These are phyloP conservation scores for Oreochromis tanganicae DNA, from an alignment of 2,113 vertebrate genomes.

Conservation along the genomic window DNA sequence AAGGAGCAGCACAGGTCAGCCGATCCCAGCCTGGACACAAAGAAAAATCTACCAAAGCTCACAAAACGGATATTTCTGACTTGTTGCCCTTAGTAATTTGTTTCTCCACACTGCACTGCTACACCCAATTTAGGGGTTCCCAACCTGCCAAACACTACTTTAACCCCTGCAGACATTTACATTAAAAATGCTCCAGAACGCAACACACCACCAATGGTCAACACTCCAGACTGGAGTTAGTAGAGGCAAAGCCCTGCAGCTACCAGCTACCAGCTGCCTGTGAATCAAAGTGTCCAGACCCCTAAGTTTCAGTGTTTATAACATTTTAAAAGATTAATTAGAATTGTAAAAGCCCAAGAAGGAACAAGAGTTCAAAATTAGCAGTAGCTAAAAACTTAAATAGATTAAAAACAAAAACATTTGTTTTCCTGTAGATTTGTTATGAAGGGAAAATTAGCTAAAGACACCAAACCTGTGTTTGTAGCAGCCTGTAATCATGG, in stretches of 20 bases:
- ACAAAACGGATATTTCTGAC: not conserved
- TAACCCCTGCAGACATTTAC: not conserved
- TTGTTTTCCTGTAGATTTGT: not conserved
- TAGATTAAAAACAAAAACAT: not conserved
- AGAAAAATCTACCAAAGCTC: not conserved
- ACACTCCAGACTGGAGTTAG: not conserved
- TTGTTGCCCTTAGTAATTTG: not conserved
- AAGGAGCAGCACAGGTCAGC: not conserved
- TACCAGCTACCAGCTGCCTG: not conserved
- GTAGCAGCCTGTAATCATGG: not conserved
- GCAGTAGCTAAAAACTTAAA: not conserved
- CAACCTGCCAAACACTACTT: not conserved
- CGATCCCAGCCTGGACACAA: not conserved
- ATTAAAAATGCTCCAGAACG: not conserved
- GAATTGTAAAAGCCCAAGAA: not conserved
- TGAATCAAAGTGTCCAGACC: not conserved
- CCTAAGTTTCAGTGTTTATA: not conserved
- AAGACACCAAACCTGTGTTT: not conserved
- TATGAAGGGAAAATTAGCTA: not conserved
- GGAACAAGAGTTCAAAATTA: not conserved
- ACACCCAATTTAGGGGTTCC: not conserved
- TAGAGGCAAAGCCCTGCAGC: not conserved
- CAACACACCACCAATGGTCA: not conserved
- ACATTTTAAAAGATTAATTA: not conserved
- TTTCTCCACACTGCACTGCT: not conserved